Evolutionary conservation across 92 coral and sea anemone species (phyloP).

Genomic region (Porites evermanni): DNA sequence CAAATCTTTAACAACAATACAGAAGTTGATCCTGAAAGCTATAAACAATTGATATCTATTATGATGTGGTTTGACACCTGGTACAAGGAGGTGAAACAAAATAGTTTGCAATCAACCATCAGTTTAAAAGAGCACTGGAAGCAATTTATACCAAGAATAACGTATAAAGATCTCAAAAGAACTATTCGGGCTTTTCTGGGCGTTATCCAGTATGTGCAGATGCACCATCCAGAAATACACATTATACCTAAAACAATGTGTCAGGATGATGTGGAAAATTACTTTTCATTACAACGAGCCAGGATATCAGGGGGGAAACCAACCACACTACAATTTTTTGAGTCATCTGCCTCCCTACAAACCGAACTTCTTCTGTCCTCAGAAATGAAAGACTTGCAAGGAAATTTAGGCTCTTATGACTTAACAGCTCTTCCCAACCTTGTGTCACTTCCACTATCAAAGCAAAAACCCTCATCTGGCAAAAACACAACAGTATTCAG

Average conservation of each 20-base stretch:
- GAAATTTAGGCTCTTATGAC: conserved; percentile 47
- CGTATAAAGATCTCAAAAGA: conserved; percentile 53
- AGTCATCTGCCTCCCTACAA: conserved; percentile 21
- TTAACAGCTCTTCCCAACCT: conserved; percentile 44
- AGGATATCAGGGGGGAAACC: conserved; percentile 37
- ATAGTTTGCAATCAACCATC: background rate
- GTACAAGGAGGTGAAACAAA: conserved; percentile 24
- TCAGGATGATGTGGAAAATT: conserved; percentile 68
- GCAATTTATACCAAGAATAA: conserved; percentile 28
- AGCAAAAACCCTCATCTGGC: conserved; percentile 7
- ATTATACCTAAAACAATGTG: conserved; percentile 57
- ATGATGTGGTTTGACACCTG: conserved; percentile 59
- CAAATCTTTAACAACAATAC: conserved; percentile 39
- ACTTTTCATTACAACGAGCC: conserved; percentile 55
- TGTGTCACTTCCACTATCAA: conserved; percentile 46
- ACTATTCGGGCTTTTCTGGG: conserved; percentile 57
- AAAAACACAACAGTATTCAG: background rate
- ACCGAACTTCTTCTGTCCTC: too few relatives aligned
- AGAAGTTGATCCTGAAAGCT: conserved; percentile 11
- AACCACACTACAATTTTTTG: conserved; percentile 11
- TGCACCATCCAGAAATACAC: conserved; percentile 34
- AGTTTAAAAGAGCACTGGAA: conserved; percentile 48
- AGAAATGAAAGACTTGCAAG: conserved; percentile 36
- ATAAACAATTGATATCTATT: conserved; percentile 21
- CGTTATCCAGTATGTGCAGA: conserved; percentile 58